phyloP scores from a whole-genome alignment of 2,797 vertebrate species.

The Bufotes viridis region DNA sequence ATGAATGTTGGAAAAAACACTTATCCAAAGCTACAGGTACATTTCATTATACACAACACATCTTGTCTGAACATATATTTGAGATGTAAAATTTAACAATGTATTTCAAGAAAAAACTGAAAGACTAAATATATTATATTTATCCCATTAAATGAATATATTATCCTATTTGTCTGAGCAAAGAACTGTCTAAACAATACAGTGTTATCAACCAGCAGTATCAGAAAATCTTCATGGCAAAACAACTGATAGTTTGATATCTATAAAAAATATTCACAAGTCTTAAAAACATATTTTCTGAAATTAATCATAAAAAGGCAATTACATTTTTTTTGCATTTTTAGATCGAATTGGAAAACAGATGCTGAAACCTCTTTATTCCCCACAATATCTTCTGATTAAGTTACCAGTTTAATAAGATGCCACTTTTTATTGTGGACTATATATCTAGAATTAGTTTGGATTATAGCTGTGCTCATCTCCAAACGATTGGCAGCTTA shows the following conservation, averaged over 20 bases:
- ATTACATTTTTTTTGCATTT: neutral
- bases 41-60: too few species aligned
- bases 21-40: too few species aligned
- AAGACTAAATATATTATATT: too few species aligned
- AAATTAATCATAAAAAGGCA: slow-evolving; percentile 22
- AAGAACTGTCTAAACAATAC: neutral
- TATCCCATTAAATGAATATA: too few species aligned
- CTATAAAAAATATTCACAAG: slow-evolving; percentile 4
- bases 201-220: neutral
- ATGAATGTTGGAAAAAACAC: too few species aligned
- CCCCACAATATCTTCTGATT: neutral
- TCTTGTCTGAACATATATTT: too few species aligned
- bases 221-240: neutral
- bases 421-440: slow-evolving; percentile 22
- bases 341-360: neutral
- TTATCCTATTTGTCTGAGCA: neutral
- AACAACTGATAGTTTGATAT: neutral
- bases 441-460: slow-evolving; percentile 20
- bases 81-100: too few species aligned
- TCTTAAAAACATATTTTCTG: slow-evolving; percentile 12
- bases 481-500: slow-evolving; percentile 26
- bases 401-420: slow-evolving; percentile 21
- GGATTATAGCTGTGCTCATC: neutral
- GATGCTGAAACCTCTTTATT: neutral
- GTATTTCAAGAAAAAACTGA: too few species aligned